A percentile compares a stretch with the other conserved stretches of the same genome.
Evolutionary conservation across 2,113 vertebrate genomes (phyloP).

Genomic region (Ornithorhynchus anatinus): DNA sequence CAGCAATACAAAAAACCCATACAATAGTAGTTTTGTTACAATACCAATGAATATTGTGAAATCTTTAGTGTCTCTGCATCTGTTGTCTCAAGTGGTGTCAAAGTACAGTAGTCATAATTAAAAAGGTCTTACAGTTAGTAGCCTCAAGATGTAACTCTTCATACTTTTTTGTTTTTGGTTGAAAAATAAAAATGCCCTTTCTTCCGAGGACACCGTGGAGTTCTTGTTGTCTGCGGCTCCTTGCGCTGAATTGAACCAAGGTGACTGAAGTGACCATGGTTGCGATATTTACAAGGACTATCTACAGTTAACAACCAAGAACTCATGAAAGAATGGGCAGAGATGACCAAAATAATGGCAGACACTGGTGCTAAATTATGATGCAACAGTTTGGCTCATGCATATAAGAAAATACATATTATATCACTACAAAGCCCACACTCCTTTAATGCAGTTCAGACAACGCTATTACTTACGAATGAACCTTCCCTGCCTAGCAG

Average conservation of each 20-base stretch:
- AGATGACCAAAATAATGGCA: conserved; percentile 73
- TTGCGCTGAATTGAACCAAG: conserved; percentile 67
- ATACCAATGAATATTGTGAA: conserved; percentile 80
- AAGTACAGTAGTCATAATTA: conserved; percentile 76
- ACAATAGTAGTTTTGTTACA: conserved; percentile 85
- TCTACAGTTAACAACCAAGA: conserved; percentile 76
- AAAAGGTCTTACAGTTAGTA: conserved; percentile 74
- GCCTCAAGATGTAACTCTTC: conserved; percentile 70
- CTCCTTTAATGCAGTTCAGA: conserved; percentile 76
- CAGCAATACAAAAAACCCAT: conserved; percentile 83
- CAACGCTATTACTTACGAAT: conserved; percentile 80
- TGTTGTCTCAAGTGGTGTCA: conserved; percentile 74
- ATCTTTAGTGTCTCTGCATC: conserved; percentile 76
- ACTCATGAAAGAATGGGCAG: conserved; percentile 70
- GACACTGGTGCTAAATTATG: conserved; percentile 76
- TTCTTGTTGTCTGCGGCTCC: conserved; percentile 63
- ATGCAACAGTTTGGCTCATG: conserved; percentile 79
- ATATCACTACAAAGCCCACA: conserved; percentile 84
- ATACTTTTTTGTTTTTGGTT: conserved; percentile 76
- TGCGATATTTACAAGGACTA: conserved; percentile 79
- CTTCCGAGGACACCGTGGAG: conserved; percentile 69
- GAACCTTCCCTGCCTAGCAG: conserved; percentile 57
- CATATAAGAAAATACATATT: conserved; percentile 84
- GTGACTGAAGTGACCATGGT: conserved; percentile 64
- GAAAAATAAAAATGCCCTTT: conserved; percentile 76